Base-by-base conservation (phyloP, 2,888 invertebrate genomes). In the Cryptocephalus moraei region DNA sequence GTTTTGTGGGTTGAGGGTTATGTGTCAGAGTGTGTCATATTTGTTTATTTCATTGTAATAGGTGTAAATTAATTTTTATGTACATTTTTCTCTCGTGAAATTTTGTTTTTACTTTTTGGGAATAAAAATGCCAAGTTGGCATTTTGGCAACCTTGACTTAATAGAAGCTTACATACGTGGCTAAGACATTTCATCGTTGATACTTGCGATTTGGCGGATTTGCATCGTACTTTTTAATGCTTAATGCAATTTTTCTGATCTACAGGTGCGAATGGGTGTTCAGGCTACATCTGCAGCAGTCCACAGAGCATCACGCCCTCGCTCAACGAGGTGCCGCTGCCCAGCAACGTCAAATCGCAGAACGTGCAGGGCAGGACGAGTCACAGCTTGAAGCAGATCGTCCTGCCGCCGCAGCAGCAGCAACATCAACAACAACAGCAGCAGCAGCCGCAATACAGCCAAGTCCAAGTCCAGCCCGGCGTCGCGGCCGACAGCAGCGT, bases 261-360 rank as follows among this genome's bases (percentile, higher is more conserved):
- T 36, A 12, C 46, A 64, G 65, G 64, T 33, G 64, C 61, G 13
- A 65, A 62, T 50, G 59, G 60, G 46, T 66, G 65, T 58, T 52
- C 62, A 22, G 64, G 63, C 47, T 68, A 63, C 50, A 58, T 62
- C 12, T 69, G 67, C 46, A 65, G 60, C 51, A 68, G 65, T 57
- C 66, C 67, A 3, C 48, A 48, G 57, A 42, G 53, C 62, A 41
- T 50, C 61, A 65, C 59, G 56, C 58, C 63, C 34, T 63, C 63
- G 60, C 56, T 62, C 36, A 64, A 64, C 51, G 70, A 70, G 57
- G 67, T 73, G 60, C 70, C 69, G 59, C 62, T 71, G 58, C 68
- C 71, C 40, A 70, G 70, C 58, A 71, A 69, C 60, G 58, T 70
- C 49, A 58, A 63, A 44, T 56, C 62, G 31, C 63, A 63, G 48